Evolutionary conservation across 2,113 vertebrate genomes (phyloP), one percentile per base, ranked within the genome.

Genomic region (Rhabdomys dilectus): DNA sequence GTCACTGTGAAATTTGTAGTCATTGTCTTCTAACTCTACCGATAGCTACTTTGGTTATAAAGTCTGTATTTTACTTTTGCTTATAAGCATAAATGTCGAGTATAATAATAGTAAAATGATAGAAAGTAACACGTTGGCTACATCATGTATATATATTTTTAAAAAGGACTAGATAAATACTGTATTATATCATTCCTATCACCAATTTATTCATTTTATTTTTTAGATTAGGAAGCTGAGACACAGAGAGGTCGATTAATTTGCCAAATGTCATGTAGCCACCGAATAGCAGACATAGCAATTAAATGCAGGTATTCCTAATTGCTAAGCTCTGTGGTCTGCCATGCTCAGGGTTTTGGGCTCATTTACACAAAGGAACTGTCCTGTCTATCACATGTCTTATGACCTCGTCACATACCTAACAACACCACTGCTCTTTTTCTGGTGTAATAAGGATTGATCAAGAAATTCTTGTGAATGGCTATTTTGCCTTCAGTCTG

Each of bases 51-150:
- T 91, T 88, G 15, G 58, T 39, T 91, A 60, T 76, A 76, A 77
- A 42, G 85, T 86, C 29, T 31, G 16, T 19, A n/a, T 85, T 93
- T 97, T 8, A 88, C 58, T 66, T 93, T 96, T 93, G 48, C 31
- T 91, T n/a, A n/a, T 90, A 88, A 84, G 66, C 31, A 66, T 66
- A 64, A 68, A 85, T 29, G 78, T 75, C 31, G 85, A 58, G 13
- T 60, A 76, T 48, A 91, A 89, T 10, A 90, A 89, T 70, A 66
- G 80, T 72, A 60, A 87, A 94, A 84, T 66, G 31, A 96, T 13
- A 80, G 5, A 31, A 86, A 86, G 29, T 72, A 88, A 91, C 8
- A 45, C 13, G 78, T 62, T 51, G n/a, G 51, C 19, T 81, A 73
- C 4, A 8, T 58, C 19, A 53, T 48, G 36, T 5, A 22, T 31